phyloP scores from a whole-genome alignment of 2,797 vertebrate species.

The Miichthys miiuy region DNA sequence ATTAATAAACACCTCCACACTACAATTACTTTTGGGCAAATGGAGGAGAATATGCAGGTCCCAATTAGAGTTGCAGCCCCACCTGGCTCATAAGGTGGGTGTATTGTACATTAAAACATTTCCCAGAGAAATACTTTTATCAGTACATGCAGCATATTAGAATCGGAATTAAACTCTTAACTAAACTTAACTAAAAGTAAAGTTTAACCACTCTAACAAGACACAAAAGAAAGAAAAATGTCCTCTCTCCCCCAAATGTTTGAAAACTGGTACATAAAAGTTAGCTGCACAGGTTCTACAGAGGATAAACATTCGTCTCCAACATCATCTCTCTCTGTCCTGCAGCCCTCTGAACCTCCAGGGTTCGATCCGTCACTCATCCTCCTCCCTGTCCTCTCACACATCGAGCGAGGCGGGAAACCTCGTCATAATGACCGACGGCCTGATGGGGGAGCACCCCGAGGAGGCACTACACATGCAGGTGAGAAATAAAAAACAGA shows the following conservation, averaged over 20 bases:
- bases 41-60: background rate
- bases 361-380: conserved; percentile 94
- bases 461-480: conserved; percentile 98
- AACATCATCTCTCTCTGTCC: conserved; percentile 46
- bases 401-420: conserved; percentile 97
- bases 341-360: conserved; percentile 94
- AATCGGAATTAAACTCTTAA: background rate
- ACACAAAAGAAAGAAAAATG: background rate
- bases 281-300: background rate
- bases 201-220: background rate
- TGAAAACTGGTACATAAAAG: background rate
- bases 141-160: background rate
- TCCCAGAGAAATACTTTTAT: background rate
- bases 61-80: background rate
- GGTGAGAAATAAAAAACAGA: no score
- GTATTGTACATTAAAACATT: background rate
- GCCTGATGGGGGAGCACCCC: conserved; percentile 91
- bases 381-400: conserved; percentile 97
- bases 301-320: background rate
- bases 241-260: background rate
- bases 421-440: conserved; percentile 93
- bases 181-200: no score
- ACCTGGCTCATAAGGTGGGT: background rate
- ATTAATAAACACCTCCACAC: background rate
- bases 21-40: background rate